phyloP scores from a whole-genome alignment of 2,888 invertebrate species.

The Cheilosia pagana region DNA sequence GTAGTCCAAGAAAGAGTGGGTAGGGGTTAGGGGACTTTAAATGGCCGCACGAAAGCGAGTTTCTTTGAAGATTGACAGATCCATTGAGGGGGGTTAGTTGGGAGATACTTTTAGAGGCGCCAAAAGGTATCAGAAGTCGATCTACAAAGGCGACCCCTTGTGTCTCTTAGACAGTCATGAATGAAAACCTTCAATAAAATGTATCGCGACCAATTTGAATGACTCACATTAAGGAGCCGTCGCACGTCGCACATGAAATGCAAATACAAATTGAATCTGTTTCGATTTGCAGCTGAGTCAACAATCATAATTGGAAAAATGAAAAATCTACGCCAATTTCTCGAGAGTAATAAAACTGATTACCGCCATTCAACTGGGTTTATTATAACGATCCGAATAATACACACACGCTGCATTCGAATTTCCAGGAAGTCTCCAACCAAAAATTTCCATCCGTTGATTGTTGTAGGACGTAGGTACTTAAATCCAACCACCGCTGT shows the following conservation, averaged over 20 bases:
- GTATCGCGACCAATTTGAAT: too few species aligned
- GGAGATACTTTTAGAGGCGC: too few species aligned
- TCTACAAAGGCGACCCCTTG: too few species aligned
- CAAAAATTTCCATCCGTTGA: slow-evolving; percentile 36
- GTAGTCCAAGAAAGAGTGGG: background rate
- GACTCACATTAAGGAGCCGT: too few species aligned
- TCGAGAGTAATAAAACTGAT: slow-evolving; percentile 52
- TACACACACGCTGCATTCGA: background rate
- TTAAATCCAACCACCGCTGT: slow-evolving; percentile 14
- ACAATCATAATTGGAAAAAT: slow-evolving; percentile 18
- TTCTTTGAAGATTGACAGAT: background rate
- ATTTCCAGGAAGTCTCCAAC: slow-evolving; percentile 62
- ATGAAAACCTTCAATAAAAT: too few species aligned
- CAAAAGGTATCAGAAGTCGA: too few species aligned
- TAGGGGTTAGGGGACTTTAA: background rate
- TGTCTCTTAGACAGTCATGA: too few species aligned
- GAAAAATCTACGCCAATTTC: slow-evolving; percentile 37
- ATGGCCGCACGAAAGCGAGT: background rate
- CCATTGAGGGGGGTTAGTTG: too few species aligned
- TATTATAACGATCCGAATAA: slow-evolving; percentile 22
- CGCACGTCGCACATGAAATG: too few species aligned
- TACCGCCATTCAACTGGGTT: slow-evolving; percentile 34
- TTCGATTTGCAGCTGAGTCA: too few species aligned
- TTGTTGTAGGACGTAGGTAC: too few species aligned
- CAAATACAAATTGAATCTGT: too few species aligned